Conservation (phyloP, 2,797 vertebrate genomes). For the Rhinichthys osculus region DNA sequence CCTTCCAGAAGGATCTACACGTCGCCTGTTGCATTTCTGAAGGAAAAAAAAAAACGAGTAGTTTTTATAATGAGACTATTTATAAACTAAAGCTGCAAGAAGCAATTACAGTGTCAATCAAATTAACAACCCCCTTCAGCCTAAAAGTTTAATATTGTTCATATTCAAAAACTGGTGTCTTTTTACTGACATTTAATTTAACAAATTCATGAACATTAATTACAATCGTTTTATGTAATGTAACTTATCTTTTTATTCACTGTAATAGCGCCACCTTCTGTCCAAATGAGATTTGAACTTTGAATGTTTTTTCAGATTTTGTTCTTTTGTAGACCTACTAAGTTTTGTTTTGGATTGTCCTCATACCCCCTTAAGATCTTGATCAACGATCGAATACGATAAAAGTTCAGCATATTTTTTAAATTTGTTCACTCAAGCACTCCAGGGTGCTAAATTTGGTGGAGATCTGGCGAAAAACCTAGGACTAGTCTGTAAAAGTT, state of each 20-base stretch:
- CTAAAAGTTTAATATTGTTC: neutral
- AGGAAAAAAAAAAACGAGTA: neutral
- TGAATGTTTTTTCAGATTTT: neutral
- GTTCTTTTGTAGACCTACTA: neutral
- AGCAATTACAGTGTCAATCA: neutral
- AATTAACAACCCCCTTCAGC: neutral
- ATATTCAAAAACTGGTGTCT: neutral
- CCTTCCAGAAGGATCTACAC: neutral
- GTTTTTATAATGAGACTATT: neutral
- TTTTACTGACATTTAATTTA: neutral
- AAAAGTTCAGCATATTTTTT: neutral
- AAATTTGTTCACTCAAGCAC: neutral
- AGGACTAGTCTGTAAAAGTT: neutral
- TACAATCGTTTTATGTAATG: neutral
- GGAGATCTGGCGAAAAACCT: neutral
- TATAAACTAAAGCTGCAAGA: neutral
- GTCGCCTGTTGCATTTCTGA: constrained; percentile 10
- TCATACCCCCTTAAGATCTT: neutral
- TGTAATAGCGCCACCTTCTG: constrained; percentile 7
- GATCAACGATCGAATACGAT: neutral
- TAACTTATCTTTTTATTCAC: neutral
- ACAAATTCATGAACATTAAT: neutral
- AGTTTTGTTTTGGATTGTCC: constrained; percentile 5
- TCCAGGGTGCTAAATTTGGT: neutral
- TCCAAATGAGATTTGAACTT: neutral